phyloP scores from a whole-genome alignment of 2,888 invertebrate species.

The Drosophila nr. fundita region DNA sequence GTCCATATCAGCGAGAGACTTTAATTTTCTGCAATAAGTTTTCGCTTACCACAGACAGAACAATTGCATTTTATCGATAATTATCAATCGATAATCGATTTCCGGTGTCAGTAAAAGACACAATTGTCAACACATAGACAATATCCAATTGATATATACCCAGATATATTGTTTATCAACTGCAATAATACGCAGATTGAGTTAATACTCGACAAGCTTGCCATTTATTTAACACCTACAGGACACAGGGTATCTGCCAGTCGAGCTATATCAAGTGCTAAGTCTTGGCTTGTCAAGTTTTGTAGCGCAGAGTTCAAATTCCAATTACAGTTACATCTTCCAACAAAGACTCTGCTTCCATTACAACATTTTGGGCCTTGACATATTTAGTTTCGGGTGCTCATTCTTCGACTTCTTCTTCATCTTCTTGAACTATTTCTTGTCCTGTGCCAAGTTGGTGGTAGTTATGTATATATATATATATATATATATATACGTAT shows the following conservation, averaged over 20 bases:
- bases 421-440: background rate
- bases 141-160: background rate
- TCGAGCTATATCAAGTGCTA: background rate
- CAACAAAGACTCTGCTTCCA: background rate
- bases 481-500: conserved; percentile 13
- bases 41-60: background rate
- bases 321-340: background rate
- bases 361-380: background rate
- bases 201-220: background rate
- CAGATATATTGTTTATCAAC: background rate
- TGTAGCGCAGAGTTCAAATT: background rate
- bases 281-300: background rate
- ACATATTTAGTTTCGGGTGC: background rate
- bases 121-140: background rate
- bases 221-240: background rate
- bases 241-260: background rate
- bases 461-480: conserved; percentile 1
- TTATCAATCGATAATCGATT: background rate
- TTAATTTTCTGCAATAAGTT: background rate
- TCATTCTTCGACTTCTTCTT: background rate
- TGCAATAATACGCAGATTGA: background rate
- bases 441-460: background rate
- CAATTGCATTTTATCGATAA: background rate
- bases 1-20: background rate
- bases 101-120: background rate